Conservation (phyloP, 2,113 vertebrate species). For the Eclectus roratus region DNA sequence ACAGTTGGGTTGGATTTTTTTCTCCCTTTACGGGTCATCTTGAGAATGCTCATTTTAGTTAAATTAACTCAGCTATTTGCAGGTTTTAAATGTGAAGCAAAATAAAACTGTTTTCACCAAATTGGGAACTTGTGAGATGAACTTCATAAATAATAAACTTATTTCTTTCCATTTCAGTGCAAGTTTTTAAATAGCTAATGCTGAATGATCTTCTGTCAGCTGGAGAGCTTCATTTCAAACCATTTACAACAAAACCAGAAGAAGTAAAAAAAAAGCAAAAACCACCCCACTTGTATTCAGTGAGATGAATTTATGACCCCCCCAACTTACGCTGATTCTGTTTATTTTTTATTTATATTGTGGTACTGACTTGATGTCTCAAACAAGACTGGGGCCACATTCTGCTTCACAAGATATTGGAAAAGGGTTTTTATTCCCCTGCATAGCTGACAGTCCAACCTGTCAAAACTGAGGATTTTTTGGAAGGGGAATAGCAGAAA, state of each 20-base stretch:
- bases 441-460: background rate
- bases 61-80: slow-evolving; percentile 78
- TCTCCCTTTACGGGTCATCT: slow-evolving; percentile 69
- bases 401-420: background rate
- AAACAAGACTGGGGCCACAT: background rate
- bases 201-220: slow-evolving; percentile 22
- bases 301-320: background rate
- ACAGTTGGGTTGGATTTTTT: slow-evolving; percentile 56
- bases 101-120: slow-evolving; percentile 66
- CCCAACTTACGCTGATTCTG: background rate
- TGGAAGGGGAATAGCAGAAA: background rate
- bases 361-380: background rate
- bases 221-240: slow-evolving; percentile 9
- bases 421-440: background rate
- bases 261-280: background rate
- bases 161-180: slow-evolving; percentile 44
- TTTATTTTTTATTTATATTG: background rate
- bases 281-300: background rate
- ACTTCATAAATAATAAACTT: slow-evolving; percentile 73
- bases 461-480: background rate
- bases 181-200: slow-evolving; percentile 25
- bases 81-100: slow-evolving; percentile 61
- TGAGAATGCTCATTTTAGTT: slow-evolving; percentile 73
- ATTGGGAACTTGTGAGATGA: slow-evolving; percentile 60
- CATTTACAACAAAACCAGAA: slow-evolving; percentile 6